Conservation (phyloP, 2,113 vertebrate species). For the Tachuris rubrigastra region DNA sequence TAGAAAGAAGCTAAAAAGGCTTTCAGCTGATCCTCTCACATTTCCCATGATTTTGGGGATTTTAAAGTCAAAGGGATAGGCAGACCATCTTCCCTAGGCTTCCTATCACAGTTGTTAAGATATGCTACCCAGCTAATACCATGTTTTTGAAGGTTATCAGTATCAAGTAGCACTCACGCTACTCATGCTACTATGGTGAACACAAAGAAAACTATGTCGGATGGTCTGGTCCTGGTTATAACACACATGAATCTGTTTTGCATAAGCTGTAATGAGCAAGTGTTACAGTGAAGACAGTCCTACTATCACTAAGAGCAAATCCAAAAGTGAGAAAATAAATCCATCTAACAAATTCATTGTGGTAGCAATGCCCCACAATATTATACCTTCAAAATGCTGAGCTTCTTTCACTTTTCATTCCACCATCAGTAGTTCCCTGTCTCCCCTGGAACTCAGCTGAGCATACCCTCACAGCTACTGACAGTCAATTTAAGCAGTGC, state of each 20-base stretch:
- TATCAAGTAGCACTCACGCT: neutral
- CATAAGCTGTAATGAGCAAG: neutral
- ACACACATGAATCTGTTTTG: neutral
- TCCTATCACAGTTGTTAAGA: neutral
- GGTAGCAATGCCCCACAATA: neutral
- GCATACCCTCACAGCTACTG: neutral
- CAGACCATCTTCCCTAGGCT: neutral
- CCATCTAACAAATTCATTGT: neutral
- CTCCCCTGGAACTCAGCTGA: neutral
- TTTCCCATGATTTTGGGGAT: neutral
- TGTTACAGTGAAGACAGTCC: neutral
- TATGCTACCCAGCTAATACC: fast-evolving
- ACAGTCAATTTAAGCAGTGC: neutral
- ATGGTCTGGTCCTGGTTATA: neutral
- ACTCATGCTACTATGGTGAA: neutral
- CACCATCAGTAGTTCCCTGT: neutral
- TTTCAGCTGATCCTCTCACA: neutral
- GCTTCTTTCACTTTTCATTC: neutral
- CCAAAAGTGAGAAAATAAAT: neutral
- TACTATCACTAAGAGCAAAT: neutral
- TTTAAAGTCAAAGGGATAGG: neutral
- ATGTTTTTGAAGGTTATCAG: neutral
- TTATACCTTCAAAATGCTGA: neutral
- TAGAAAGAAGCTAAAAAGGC: neutral
- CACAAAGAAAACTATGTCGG: neutral